Conservation (phyloP, 2,888 invertebrate genomes). For the Hanleya hanleyi region DNA sequence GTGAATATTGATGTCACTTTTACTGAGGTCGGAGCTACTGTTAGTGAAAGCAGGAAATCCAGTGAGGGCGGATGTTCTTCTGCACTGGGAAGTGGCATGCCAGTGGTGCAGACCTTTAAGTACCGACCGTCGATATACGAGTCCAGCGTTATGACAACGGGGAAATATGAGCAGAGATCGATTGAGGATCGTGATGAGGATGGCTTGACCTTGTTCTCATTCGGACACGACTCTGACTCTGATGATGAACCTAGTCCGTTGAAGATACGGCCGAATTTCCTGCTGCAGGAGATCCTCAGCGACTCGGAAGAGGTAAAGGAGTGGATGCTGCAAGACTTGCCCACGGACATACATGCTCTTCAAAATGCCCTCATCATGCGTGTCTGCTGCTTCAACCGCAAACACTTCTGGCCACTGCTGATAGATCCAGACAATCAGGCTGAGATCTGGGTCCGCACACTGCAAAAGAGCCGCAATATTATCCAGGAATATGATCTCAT, state of each 20-base stretch:
- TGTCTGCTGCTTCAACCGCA: conserved; percentile 60
- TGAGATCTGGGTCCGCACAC: conserved; percentile 65
- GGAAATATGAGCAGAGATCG: neutral
- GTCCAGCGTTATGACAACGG: neutral
- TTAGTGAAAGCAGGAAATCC: neutral
- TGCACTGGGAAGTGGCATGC: neutral
- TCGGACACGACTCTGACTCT: conserved; percentile 52
- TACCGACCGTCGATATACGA: conserved; percentile 6
- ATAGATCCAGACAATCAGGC: conserved; percentile 71
- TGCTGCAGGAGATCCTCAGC: conserved; percentile 63
- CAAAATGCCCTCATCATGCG: conserved; percentile 69
- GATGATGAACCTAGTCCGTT: conserved; percentile 57
- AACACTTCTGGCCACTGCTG: conserved; percentile 69
- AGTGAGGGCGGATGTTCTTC: neutral
- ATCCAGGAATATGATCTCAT: neutral
- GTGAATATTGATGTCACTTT: neutral
- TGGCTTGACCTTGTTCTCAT: neutral
- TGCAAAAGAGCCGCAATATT: conserved; percentile 49
- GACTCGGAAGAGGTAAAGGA: conserved; percentile 67
- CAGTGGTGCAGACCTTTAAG: neutral
- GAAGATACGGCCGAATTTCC: conserved; percentile 56
- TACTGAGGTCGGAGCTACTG: neutral
- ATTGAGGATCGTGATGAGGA: neutral
- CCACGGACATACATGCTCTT: conserved; percentile 67
- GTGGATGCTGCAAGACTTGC: conserved; percentile 64